Evolutionary conservation across 2,797 vertebrate species (phyloP), one percentile per base, ranked within the genome.

Genomic region (Cirrhinus mrigala): DNA sequence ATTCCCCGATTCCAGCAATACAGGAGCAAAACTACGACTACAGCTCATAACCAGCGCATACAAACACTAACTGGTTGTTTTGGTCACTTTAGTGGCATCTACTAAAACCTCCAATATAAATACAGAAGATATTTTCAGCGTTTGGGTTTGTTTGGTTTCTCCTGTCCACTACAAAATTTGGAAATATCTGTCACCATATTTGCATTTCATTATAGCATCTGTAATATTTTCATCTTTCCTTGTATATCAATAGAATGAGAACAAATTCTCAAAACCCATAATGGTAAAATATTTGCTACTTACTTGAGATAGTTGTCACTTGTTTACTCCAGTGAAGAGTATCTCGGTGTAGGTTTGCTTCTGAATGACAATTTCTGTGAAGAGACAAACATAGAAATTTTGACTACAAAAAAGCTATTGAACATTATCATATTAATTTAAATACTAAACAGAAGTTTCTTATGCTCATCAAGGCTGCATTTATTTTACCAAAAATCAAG

Each of bases 1-100:
- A 85, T 89, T 90, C 87, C 89, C 82, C 66, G 5, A 84, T 89
- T 80, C 89, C 89, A 92, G 92, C 87, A 88, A 91, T 91, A 93
- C 91, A 68, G 82, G 88, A 91, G 86, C 75, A 91, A 69, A 90
- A 83, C 77, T 52, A 56, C 29, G 86, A 90, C 76, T 91, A 85
- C 90, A 88, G 85, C 82, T 89, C 90, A 90, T 86, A 90, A 89
- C 89, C 60, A 1, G 90, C 46, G 66, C 86, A 62, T 68, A 82
- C 79, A 44, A 54, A 62, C 71, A 81, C 75, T 46, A 79, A 60
- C 81, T 87, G 81, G 81, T 89, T 89, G 86, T 90, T 85, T 88
- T 37, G 69, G 66, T 80, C 81, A 58, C 46, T 81, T 86, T 85
- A 70, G 71, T 79, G 79, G 88, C 85, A 82, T 87, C 58, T 82